These are phyloP conservation scores for Galagoides demidoff DNA, from an alignment of 2,797 vertebrate genomes.

Conservation along the genomic window DNA sequence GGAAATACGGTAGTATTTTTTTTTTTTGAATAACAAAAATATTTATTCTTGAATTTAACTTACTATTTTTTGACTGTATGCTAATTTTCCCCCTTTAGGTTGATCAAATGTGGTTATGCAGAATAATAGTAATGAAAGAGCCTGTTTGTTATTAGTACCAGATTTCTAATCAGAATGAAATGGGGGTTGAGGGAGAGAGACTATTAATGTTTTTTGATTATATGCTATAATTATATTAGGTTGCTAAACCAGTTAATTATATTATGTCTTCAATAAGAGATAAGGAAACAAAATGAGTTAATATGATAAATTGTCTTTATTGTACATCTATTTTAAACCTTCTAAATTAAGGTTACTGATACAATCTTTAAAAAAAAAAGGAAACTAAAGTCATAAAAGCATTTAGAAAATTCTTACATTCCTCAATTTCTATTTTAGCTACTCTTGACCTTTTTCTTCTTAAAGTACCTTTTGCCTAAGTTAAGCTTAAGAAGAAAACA, in stretches of 20 bases:
- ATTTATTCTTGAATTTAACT: not conserved
- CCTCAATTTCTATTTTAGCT: not conserved
- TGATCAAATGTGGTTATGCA: not conserved
- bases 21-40: slow-evolving; percentile 32
- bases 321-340: not conserved
- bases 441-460: not conserved
- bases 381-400: not conserved
- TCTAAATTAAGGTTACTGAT: slow-evolving; percentile 48
- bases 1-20: slow-evolving; percentile 47
- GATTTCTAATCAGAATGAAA: not conserved
- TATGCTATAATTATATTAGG: not conserved
- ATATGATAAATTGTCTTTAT: slow-evolving; percentile 5
- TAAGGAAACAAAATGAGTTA: not conserved
- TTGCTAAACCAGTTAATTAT: slow-evolving; percentile 35
- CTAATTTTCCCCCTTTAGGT: not conserved
- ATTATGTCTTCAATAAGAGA: not conserved
- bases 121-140: not conserved
- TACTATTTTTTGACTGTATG: not conserved
- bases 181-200: not conserved
- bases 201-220: not conserved
- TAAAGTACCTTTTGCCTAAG: slow-evolving; percentile 17
- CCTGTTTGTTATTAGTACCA: not conserved
- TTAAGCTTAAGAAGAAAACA: slow-evolving; percentile 41
- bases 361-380: slow-evolving; percentile 23
- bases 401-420: not conserved